These are phyloP conservation scores for Uromys caudimaculatus DNA, from an alignment of 2,797 vertebrate genomes.

Conservation along the genomic window DNA sequence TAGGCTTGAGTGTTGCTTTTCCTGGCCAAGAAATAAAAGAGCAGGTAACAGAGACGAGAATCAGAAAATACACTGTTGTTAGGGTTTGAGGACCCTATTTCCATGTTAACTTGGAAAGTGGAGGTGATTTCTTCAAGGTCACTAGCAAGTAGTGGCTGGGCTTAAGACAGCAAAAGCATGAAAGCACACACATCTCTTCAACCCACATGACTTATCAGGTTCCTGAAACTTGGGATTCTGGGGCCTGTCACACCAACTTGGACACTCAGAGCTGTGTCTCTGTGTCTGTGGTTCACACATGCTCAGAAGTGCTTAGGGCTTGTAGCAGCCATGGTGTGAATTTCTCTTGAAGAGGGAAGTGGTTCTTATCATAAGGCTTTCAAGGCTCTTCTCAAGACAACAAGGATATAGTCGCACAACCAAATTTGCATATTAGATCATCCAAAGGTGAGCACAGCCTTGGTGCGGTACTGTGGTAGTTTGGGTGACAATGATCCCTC, in stretches of 20 bases:
- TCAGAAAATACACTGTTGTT: background rate
- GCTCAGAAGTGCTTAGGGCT: conserved; percentile 28
- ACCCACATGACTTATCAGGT: conserved; percentile 41
- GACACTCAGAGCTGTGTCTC: conserved; percentile 17
- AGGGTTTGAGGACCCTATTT: conserved; percentile 16
- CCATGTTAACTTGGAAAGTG: conserved; percentile 21
- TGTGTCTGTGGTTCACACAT: conserved; percentile 18
- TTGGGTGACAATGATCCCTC: background rate
- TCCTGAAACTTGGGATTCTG: background rate
- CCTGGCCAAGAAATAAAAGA: conserved; percentile 41
- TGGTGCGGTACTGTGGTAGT: too few species aligned
- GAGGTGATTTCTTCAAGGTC: conserved; percentile 59
- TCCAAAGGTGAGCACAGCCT: background rate
- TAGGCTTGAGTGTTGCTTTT: conserved; percentile 57
- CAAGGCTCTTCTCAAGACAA: background rate
- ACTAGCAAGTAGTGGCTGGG: conserved; percentile 56
- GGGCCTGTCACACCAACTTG: conserved; percentile 35
- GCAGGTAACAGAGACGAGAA: conserved; percentile 39
- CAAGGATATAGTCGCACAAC: background rate
- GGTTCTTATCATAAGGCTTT: background rate
- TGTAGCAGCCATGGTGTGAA: conserved; percentile 14
- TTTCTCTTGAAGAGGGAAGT: conserved; percentile 3
- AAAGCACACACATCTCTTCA: conserved; percentile 47
- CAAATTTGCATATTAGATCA: background rate
- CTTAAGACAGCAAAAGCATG: conserved; percentile 53